Percentiles rank a stretch among this genome's conserved stretches.
Conservation (phyloP, 2,797 vertebrate species). For the Siniperca undulata region DNA sequence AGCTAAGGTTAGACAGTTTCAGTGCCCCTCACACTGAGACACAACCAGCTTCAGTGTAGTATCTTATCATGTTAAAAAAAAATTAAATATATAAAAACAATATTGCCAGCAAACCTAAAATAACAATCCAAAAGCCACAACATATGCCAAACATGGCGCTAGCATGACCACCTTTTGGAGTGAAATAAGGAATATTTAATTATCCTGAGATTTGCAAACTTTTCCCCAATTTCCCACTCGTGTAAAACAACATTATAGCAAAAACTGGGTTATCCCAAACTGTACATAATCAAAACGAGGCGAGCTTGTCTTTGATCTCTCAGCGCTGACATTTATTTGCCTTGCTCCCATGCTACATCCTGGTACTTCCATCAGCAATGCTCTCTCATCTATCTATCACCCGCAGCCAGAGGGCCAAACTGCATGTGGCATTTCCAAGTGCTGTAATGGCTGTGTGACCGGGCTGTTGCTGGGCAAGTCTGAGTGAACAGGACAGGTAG, state of each 20-base stretch:
- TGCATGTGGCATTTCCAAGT: slow-evolving; percentile 81
- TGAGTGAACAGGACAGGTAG: slow-evolving; percentile 71
- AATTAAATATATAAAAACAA: not conserved
- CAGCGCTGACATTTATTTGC: slow-evolving; percentile 74
- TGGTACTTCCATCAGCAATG: slow-evolving; percentile 75
- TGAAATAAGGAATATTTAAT: slow-evolving; percentile 1
- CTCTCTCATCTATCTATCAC: slow-evolving; percentile 75
- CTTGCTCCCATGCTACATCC: slow-evolving; percentile 72
- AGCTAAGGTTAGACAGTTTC: not conserved
- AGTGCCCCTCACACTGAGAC: not conserved
- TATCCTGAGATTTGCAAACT: slow-evolving; percentile 39
- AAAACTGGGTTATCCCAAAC: slow-evolving; percentile 4
- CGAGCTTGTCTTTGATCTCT: slow-evolving; percentile 36
- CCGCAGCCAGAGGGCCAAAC: slow-evolving; percentile 79
- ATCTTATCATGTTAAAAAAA: not conserved
- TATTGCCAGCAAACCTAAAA: not conserved
- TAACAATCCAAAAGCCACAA: not conserved
- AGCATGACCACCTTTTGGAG: not conserved
- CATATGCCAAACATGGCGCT: not conserved
- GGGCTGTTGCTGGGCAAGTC: slow-evolving; percentile 83
- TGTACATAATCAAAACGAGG: slow-evolving; percentile 28
- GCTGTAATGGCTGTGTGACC: slow-evolving; percentile 79
- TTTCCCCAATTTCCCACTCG: not conserved
- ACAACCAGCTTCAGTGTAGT: not conserved
- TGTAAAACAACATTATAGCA: not conserved